These are phyloP conservation scores for Cataglyphis hispanica DNA, from an alignment of 1,140 invertebrate species.

Conservation along the genomic window DNA sequence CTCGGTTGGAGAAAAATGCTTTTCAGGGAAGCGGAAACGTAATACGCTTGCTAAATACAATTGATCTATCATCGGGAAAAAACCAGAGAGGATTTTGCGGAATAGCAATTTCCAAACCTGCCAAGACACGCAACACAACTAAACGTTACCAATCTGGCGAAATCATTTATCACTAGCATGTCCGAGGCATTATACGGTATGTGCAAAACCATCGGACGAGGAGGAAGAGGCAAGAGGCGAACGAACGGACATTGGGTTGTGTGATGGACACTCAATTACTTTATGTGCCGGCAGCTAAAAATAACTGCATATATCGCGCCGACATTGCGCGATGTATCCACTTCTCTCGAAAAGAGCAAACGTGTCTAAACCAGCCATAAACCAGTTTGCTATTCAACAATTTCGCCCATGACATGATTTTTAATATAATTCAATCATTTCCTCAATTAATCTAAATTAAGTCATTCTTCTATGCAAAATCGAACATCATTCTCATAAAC, in stretches of 20 bases:
- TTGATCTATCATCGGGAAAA: conserved; percentile 59
- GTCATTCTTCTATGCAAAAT: background rate
- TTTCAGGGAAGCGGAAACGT: conserved; percentile 17
- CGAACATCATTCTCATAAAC: background rate
- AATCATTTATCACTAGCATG: conserved; percentile 64
- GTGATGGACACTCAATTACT: conserved; percentile 65
- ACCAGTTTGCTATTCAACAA: conserved; percentile 22
- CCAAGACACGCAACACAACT: conserved; percentile 61
- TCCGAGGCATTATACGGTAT: conserved; percentile 64
- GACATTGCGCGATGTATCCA: conserved; percentile 47
- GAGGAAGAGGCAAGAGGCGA: conserved; percentile 56
- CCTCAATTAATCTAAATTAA: background rate
- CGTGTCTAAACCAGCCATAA: conserved; percentile 39
- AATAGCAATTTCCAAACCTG: conserved; percentile 61
- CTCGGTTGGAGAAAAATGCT: conserved; percentile 19
- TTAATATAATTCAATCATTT: background rate
- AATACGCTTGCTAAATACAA: conserved; percentile 56
- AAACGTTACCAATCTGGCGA: conserved; percentile 64
- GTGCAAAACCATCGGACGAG: conserved; percentile 58
- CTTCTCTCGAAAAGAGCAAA: conserved; percentile 52
- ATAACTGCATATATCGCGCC: conserved; percentile 62
- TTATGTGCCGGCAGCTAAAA: conserved; percentile 64
- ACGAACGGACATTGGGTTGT: conserved; percentile 62
- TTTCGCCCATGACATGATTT: conserved; percentile 20
- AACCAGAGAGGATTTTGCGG: conserved; percentile 54